Evolutionary conservation across 1,140 invertebrate species (phyloP), one percentile per base, ranked within the genome.

Genomic region (Zophobas atratus): DNA sequence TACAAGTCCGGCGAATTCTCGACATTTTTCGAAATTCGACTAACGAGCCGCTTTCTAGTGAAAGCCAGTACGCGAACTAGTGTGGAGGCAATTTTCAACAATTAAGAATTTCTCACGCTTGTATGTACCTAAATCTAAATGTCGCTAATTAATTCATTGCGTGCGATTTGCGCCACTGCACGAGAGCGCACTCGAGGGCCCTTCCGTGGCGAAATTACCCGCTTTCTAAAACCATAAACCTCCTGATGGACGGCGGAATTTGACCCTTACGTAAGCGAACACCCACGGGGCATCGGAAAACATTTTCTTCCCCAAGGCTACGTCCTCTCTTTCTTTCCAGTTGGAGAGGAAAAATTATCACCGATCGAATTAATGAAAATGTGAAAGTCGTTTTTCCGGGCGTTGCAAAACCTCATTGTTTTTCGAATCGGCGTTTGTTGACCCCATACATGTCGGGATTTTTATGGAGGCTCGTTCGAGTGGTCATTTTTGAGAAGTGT

Each of bases 321-420:
- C 43, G n/a, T n/a, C n/a, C n/a, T n/a, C n/a, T n/a, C n/a, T n/a
- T n/a, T n/a, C n/a, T n/a, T n/a, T n/a, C n/a, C n/a, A n/a, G n/a
- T n/a, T n/a, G n/a, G n/a, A n/a, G n/a, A n/a, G 0, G 43, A 0
- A 46, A 3, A 3, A 0, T 8, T 4, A 4, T 46, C 43, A 3
- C 34, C 53, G 53, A 20, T 20, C 6, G 38, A 1, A 60, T 39
- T 36, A 60, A 6, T 4, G 1, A 35, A 35, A 38, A 60, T 36
- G 56, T 8, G 56, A 60, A 60, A 35, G 3, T 60, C 6, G 56
- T 36, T 60, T 60, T 60, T 60, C 56, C 56, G 56, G 38, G 32
- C 1, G 56, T 60, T 60, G 56, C 56, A 60, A 60, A 60, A 60
- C 38, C 1, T 8, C 34, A 36, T 36, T 39, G 36, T 60, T 60